Base-by-base conservation (phyloP, 2,888 invertebrate species). In the Gymnoscelis rufifasciata region DNA sequence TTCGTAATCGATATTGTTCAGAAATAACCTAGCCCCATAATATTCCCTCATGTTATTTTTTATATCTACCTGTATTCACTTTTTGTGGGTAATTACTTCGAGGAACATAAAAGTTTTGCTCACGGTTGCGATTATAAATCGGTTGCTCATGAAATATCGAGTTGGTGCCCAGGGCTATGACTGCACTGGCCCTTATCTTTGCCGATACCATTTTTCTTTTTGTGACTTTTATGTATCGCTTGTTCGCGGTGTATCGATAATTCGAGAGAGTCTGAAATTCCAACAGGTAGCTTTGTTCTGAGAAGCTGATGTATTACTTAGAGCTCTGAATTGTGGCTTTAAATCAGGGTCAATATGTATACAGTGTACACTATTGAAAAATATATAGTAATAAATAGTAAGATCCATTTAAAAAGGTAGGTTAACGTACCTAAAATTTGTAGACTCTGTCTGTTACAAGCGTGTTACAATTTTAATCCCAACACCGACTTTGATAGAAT, bases 111-210 rank as follows among this genome's bases (percentile, higher is more conserved):
- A 82, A 76, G 74, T 78, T 81, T 75, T 69, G 79, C 74, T 68
- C 69, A 58, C 74, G 67, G 73, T 73, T 71, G 71, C 73, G 84
- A 82, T 84, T 84, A 84, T 81, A 84, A 84, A 88, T 84, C 79
- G 86, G 75, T 67, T 74, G 74, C 83, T 83, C 83, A 78, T 84
- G 82, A 84, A 87, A 84, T 83, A 87, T 83, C 77, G 84, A 70
- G 73, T 64, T 66, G 64, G 74, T 69, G 83, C 87, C 87, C 78
- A 78, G 74, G 86, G 87, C 87, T 78, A 87, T 72, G 64, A 71
- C 74, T 60, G 67, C 72, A 65, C 68, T 67, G 72, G 75, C 77
- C 78, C 81, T 83, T 83, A 83, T 84, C 86, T 80, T 56, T 67
- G 68, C 71, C 74, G 80, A 79, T 83, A 76, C 83, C 64, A 78